Evolutionary conservation across 1,140 invertebrate genomes (phyloP), one percentile per base, ranked within the genome.

Genomic region (Heliothis subflexa): DNA sequence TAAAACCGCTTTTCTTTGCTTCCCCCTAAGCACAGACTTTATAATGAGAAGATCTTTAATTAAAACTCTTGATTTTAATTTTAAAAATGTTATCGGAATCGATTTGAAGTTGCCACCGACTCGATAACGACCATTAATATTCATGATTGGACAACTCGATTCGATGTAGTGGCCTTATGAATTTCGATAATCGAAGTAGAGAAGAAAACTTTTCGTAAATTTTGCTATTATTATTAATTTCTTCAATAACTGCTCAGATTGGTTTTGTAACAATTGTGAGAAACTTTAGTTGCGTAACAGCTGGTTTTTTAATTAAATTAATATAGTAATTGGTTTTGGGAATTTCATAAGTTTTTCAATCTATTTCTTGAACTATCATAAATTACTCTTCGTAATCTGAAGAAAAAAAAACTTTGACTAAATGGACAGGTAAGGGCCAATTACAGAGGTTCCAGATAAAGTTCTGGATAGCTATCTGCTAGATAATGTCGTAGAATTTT

Each of bases 61-160:
- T 64, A 64, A 64, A 64, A 64, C 5, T 16, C 14, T 45, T 11
- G 61, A 64, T 45, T 45, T 40, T 45, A 28, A 45, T 64, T 64
- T 64, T 64, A 64, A 64, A 45, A 62, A 18, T 64, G 33, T 64
- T n/a, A 40, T 45, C n/a, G 5, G 59, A 61, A 64, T 45, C 61
- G 61, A 64, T 64, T 64, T 64, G 33, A 64, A 40, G 10, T 64
- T 18, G 61, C 3, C 16, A 13, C 33, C 33, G 33, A 64, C 33
- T 64, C 61, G 33, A 64, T 64, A 64, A 64, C 40, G 33, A 16
- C 28, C 3, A 64, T 64, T 45, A 16, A 64, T 64, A 64, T 64
- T 64, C 61, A 64, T 64, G 61, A 64, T n/a, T 10, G 7, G 11
- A 64, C 40, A 47, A 25, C 10, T 57, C 16, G 61, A 10, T 40